Evolutionary conservation across 1,140 invertebrate genomes (phyloP).

Genomic region (Orius laevigatus): DNA sequence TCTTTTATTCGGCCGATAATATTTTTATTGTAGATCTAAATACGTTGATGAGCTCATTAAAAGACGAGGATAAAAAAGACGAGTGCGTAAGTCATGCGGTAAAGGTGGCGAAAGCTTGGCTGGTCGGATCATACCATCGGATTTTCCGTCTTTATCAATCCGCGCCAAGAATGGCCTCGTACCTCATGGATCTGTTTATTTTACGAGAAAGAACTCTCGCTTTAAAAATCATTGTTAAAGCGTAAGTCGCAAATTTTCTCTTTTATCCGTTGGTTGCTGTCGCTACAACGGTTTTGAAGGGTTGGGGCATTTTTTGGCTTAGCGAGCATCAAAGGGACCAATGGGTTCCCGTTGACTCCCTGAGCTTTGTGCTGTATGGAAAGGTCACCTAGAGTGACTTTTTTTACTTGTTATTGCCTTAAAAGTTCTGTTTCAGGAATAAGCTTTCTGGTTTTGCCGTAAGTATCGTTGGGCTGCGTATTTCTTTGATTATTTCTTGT

Average conservation of each 20-base stretch:
- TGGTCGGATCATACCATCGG: constrained; percentile 73
- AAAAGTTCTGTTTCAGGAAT: background rate
- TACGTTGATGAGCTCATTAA: constrained; percentile 68
- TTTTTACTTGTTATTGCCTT: too few relatives aligned
- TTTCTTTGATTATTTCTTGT: background rate
- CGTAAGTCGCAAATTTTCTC: constrained; percentile 54
- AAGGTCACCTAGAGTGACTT: too few relatives aligned
- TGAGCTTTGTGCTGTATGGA: background rate
- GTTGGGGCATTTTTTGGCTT: background rate
- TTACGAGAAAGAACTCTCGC: constrained; percentile 79
- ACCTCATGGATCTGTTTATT: constrained; percentile 94
- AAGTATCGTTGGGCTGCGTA: background rate
- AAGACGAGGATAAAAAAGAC: constrained; percentile 59
- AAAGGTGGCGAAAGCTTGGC: constrained; percentile 76
- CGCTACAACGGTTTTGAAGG: background rate
- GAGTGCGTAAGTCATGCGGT: constrained; percentile 75
- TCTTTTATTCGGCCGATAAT: background rate
- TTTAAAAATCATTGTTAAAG: constrained; percentile 82
- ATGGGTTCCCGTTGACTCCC: background rate
- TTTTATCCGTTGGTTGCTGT: background rate
- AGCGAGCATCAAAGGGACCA: background rate
- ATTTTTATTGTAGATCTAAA: constrained; percentile 64
- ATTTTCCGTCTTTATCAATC: constrained; percentile 78
- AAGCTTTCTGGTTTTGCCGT: background rate
- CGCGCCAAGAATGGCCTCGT: constrained; percentile 88